Percentiles rank a stretch among this genome's conserved stretches.
Evolutionary conservation across 2,888 invertebrate genomes (phyloP).

Genomic region (Oligia latruncula): DNA sequence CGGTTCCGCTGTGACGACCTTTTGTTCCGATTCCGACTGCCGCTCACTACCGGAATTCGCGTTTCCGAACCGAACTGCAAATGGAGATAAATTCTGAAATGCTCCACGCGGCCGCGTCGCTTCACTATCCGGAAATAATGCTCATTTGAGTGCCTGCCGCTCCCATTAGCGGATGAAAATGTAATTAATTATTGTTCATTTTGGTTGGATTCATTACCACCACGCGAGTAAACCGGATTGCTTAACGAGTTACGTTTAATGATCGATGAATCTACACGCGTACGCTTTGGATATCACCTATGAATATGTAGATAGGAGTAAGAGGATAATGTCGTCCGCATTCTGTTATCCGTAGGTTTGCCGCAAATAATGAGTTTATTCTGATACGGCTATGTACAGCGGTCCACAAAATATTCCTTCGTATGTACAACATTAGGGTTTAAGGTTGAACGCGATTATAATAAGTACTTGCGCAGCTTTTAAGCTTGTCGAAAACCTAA

Average conservation of each 20-base stretch:
- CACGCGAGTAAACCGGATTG: constrained; percentile 70
- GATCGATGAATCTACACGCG: constrained; percentile 60
- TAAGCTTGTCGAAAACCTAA: constrained; percentile 47
- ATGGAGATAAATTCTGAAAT: constrained; percentile 81
- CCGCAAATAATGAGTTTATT: constrained; percentile 54
- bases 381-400: constrained; percentile 19
- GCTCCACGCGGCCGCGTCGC: constrained; percentile 68
- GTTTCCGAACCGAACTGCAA: constrained; percentile 80
- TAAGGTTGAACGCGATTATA: constrained; percentile 27
- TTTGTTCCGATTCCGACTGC: constrained; percentile 77
- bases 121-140: constrained; percentile 76
- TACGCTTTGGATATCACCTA: constrained; percentile 45
- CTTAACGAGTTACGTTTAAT: constrained; percentile 68
- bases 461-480: constrained; percentile 39
- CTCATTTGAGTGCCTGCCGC: constrained; percentile 74
- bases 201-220: constrained; percentile 76
- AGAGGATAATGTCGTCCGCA: constrained; percentile 36
- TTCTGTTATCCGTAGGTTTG: constrained; percentile 35
- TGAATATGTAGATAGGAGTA: constrained; percentile 21
- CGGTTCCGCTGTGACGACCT: constrained; percentile 81
- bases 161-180: constrained; percentile 78
- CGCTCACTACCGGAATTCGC: constrained; percentile 76
- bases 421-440: constrained; percentile 24
- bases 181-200: constrained; percentile 81
- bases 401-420: constrained; percentile 10